Percentiles rank a stretch among this genome's conserved stretches.
These are phyloP conservation scores for Eupsittula cactorum DNA, from an alignment of 2,113 vertebrate genomes.

Conservation along the genomic window DNA sequence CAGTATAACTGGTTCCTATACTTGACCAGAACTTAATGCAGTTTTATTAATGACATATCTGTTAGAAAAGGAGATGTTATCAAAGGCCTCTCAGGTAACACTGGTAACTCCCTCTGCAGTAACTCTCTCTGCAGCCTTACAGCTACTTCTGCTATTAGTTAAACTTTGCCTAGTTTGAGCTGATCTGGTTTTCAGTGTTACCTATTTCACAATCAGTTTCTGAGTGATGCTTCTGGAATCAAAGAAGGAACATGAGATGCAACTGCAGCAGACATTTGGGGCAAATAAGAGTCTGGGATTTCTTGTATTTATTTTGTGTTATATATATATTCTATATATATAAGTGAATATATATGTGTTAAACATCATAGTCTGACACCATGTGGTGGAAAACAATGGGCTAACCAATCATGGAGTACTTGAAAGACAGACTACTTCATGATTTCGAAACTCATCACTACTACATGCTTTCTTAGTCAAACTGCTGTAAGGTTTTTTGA, in stretches of 20 bases:
- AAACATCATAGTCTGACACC: neutral
- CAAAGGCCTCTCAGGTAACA: neutral
- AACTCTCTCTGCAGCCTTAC: neutral
- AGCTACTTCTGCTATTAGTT: neutral
- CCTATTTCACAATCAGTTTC: neutral
- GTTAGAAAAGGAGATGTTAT: neutral
- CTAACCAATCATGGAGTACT: neutral
- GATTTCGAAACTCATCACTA: neutral
- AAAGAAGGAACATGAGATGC: neutral
- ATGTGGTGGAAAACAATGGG: neutral
- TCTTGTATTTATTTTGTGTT: neutral
- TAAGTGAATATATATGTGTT: neutral
- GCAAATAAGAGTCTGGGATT: neutral
- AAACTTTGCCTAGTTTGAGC: neutral
- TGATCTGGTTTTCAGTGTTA: neutral
- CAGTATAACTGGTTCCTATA: neutral
- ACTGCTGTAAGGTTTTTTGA: neutral
- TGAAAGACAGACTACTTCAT: neutral
- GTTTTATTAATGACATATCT: neutral
- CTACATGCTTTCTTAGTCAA: neutral
- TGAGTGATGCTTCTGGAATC: neutral
- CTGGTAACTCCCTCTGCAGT: neutral
- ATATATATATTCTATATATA: neutral
- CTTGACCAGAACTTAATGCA: neutral
- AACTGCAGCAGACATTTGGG: neutral